Conservation (phyloP, 2,113 vertebrate species). For the Lonchura striata region DNA sequence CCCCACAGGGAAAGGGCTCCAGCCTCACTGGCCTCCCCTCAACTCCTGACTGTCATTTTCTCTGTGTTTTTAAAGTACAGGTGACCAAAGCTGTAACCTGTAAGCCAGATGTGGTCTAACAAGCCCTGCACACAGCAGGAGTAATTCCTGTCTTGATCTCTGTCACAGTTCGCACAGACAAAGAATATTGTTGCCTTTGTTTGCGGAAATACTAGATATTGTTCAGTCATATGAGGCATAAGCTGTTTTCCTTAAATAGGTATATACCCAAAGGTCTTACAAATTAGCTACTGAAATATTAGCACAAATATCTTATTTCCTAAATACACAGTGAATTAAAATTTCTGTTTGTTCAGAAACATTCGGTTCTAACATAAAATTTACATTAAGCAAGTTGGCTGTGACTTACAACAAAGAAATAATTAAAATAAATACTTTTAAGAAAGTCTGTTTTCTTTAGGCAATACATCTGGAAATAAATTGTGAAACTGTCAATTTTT, state of each 20-base stretch:
- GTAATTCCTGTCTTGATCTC: background rate
- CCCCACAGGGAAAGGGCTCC: background rate
- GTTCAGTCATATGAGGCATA: background rate
- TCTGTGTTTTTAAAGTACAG: background rate
- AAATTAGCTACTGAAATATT: background rate
- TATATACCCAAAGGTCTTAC: background rate
- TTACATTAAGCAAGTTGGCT: background rate
- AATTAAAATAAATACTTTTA: background rate
- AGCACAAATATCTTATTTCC: background rate
- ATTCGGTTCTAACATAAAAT: background rate
- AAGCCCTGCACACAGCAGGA: background rate
- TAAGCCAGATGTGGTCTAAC: background rate
- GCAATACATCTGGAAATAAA: background rate
- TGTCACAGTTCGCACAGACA: background rate
- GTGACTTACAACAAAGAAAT: background rate
- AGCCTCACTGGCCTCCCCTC: background rate
- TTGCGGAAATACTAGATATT: background rate
- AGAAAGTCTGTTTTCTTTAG: background rate
- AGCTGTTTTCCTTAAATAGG: background rate
- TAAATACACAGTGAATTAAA: background rate
- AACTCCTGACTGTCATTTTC: background rate
- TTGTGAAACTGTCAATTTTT: background rate
- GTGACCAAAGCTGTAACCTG: background rate
- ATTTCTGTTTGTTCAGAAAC: background rate
- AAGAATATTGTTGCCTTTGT: background rate